phyloP scores from a whole-genome alignment of 2,113 vertebrate species.

The Holacanthus passer region DNA sequence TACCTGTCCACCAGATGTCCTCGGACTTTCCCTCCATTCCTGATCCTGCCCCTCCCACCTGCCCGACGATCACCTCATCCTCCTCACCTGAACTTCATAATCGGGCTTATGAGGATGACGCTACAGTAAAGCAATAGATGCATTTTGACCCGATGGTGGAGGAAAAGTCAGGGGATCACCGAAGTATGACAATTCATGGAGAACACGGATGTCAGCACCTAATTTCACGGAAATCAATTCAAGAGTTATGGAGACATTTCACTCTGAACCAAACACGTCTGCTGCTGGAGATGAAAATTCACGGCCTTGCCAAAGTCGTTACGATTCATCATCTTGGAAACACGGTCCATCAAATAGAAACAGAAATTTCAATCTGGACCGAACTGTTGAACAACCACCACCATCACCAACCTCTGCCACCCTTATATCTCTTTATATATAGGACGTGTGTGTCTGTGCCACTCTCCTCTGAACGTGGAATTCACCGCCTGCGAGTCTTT shows the following conservation, averaged over 20 bases:
- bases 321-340: not conserved
- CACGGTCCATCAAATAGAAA: not conserved
- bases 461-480: not conserved
- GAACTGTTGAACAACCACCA: not conserved
- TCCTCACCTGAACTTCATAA: no score
- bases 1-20: no score
- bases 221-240: not conserved
- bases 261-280: no score
- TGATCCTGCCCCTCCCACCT: no score
- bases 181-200: not conserved
- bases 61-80: no score
- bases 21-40: no score
- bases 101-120: no score
- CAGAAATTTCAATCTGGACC: not conserved
- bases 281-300: no score
- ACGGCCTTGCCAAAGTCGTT: no score
- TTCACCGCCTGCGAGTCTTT: constrained; percentile 34
- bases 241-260: not conserved
- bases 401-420: no score
- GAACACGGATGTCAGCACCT: not conserved
- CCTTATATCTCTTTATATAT: not conserved
- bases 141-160: not conserved
- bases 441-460: constrained; percentile 11
- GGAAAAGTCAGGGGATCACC: no score
- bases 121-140: no score